phyloP scores from a whole-genome alignment of 2,888 invertebrate genomes.

The Diarsia brunnea region DNA sequence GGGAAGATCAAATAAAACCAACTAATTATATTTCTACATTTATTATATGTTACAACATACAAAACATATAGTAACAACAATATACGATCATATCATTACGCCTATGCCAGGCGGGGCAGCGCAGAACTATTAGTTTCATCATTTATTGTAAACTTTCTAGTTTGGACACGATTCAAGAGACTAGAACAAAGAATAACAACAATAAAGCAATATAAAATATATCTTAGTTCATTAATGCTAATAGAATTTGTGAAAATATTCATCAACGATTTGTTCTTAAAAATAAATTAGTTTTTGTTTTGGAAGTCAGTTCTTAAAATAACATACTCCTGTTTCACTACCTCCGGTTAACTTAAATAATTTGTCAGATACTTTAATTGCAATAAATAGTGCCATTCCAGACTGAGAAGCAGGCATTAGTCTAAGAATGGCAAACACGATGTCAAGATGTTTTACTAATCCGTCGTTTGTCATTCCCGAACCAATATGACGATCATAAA shows the following conservation, averaged over 20 bases:
- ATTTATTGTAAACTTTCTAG: constrained; percentile 47
- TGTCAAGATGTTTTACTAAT: neutral
- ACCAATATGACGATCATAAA: neutral
- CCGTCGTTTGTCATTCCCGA: neutral
- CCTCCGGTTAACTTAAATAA: neutral
- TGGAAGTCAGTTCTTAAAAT: constrained; percentile 40
- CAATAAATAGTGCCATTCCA: neutral
- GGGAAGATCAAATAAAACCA: constrained; percentile 48
- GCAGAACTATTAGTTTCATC: constrained; percentile 49
- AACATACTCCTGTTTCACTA: neutral
- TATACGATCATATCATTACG: constrained; percentile 63
- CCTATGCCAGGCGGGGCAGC: constrained; percentile 44
- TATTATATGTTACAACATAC: constrained; percentile 81
- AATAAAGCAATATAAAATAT: constrained; percentile 37
- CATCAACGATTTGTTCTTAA: constrained; percentile 40
- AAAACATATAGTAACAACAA: constrained; percentile 82
- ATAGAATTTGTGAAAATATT: constrained; percentile 50
- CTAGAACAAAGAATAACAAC: constrained; percentile 50
- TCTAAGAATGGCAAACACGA: constrained; percentile 11
- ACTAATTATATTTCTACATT: constrained; percentile 71
- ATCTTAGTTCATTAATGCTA: constrained; percentile 21
- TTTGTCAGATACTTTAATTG: neutral
- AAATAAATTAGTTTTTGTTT: constrained; percentile 30
- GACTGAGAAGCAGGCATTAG: constrained; percentile 19
- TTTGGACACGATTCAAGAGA: constrained; percentile 59